Conservation (phyloP, 2,797 vertebrate genomes). For the Linurgus olivaceus region DNA sequence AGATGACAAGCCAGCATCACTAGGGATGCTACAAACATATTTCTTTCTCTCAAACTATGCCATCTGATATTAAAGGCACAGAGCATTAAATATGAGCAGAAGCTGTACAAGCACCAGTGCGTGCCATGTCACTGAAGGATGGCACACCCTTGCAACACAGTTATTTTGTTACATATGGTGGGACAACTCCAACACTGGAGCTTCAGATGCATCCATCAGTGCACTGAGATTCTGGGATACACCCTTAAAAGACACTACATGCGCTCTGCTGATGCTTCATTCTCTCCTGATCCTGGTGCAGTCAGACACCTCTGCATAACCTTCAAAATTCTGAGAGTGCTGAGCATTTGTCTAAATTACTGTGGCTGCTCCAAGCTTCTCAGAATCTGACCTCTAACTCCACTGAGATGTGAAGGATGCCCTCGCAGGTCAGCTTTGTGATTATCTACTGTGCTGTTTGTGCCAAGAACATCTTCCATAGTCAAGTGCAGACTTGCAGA, state of each 20-base stretch:
- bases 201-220: not conserved
- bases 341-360: not conserved
- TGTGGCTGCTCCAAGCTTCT: not conserved
- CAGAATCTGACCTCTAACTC: not conserved
- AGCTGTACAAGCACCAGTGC: not conserved
- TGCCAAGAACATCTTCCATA: not conserved
- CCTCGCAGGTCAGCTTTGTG: not conserved
- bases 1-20: conserved; percentile 50
- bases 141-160: not conserved
- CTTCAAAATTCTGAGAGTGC: not conserved
- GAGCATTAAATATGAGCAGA: not conserved
- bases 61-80: conserved; percentile 44
- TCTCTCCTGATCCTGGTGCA: not conserved
- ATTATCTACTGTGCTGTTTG: not conserved
- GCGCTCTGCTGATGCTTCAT: not conserved
- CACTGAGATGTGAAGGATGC: conserved; percentile 15
- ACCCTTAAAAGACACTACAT: not conserved
- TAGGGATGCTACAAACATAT: conserved; percentile 43
- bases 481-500: not conserved
- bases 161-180: not conserved
- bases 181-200: not conserved
- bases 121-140: not conserved
- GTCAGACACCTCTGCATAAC: not conserved
- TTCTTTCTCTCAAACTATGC: not conserved
- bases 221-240: not conserved